Evolutionary conservation across 2,113 vertebrate genomes (phyloP).

Genomic region (Chlorodrepanis virens): DNA sequence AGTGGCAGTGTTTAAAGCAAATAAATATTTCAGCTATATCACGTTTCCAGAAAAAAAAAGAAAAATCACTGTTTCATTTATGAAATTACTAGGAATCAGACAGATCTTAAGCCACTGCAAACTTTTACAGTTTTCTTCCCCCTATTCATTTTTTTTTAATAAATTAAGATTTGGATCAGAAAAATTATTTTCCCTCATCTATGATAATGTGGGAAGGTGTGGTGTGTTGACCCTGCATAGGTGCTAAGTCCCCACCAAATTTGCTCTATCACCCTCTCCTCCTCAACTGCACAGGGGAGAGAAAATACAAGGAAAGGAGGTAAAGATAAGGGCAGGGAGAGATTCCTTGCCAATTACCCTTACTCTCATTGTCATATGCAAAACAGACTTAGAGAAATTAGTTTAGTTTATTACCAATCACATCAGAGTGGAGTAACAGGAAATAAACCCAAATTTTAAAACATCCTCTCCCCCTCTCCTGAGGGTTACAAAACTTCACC

Average conservation of each 20-base stretch:
- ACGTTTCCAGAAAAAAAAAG: neutral
- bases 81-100: neutral
- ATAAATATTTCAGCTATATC: neutral
- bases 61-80: neutral
- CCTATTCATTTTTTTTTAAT: rapidly evolving
- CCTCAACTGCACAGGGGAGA: neutral
- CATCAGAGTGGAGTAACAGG: neutral
- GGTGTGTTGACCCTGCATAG: neutral
- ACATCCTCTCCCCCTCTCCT: rapidly evolving
- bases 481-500: neutral
- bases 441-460: neutral
- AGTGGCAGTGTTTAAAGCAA: neutral
- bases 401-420: neutral
- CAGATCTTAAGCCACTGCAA: neutral
- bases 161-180: neutral
- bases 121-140: neutral
- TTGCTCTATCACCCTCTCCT: rapidly evolving
- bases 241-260: neutral
- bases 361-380: rapidly evolving
- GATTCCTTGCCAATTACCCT: neutral
- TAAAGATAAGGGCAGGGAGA: neutral
- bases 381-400: neutral
- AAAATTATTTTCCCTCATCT: neutral
- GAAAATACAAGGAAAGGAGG: neutral
- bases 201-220: neutral